phyloP scores from a whole-genome alignment of 2,113 vertebrate species.

The Xenopus laevis region DNA sequence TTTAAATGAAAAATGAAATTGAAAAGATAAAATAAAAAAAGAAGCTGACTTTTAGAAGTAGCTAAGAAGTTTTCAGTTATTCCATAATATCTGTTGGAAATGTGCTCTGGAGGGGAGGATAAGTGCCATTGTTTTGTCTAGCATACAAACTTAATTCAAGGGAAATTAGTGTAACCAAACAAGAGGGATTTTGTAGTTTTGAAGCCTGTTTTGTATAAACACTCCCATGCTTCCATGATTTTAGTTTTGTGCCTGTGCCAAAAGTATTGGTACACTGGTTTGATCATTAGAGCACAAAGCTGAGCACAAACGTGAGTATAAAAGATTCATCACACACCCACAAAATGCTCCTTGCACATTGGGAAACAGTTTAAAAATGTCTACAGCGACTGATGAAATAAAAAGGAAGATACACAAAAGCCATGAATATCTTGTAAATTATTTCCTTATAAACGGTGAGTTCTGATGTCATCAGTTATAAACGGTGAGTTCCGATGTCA shows the following conservation, averaged over 20 bases:
- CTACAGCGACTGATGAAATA: too few species aligned
- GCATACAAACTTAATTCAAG: conserved; percentile 83
- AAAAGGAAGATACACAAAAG: too few species aligned
- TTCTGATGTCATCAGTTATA: too few species aligned
- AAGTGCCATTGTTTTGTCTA: conserved; percentile 84
- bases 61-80: conserved; percentile 65
- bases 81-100: conserved; percentile 63
- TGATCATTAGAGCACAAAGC: conserved; percentile 78
- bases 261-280: conserved; percentile 67
- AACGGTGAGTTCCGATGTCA: too few species aligned
- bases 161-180: conserved; percentile 88
- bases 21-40: too few species aligned
- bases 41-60: conserved; percentile 48
- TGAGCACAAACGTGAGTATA: conserved; percentile 74
- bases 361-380: too few species aligned
- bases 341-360: not conserved
- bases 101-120: conserved; percentile 69
- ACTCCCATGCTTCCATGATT: conserved; percentile 73
- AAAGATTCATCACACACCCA: conserved; percentile 60
- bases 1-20: too few species aligned
- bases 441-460: too few species aligned
- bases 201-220: conserved; percentile 82
- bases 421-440: too few species aligned
- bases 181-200: conserved; percentile 84
- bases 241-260: conserved; percentile 75